These are phyloP conservation scores for Manacus vitellinus DNA, from an alignment of 2,113 vertebrate genomes.

Conservation along the genomic window DNA sequence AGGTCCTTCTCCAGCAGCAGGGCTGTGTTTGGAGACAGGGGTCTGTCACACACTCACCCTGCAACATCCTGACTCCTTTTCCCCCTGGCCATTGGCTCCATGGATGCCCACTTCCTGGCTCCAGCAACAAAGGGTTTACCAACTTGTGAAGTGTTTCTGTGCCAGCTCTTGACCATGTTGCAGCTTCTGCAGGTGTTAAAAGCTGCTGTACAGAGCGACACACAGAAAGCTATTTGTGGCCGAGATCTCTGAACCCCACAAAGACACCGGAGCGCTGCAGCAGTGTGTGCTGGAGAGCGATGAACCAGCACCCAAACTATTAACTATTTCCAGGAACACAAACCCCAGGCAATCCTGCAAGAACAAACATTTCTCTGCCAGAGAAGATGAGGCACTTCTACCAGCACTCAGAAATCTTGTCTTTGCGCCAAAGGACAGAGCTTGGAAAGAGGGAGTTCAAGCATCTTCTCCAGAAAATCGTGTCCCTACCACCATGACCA, in stretches of 20 bases:
- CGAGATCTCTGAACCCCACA: neutral
- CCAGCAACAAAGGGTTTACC: neutral
- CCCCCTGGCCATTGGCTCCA: rapidly evolving
- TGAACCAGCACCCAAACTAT: neutral
- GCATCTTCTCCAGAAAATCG: neutral
- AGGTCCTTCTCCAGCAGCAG: neutral
- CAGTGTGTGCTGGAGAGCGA: rapidly evolving
- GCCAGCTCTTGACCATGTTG: neutral
- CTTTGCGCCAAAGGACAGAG: neutral
- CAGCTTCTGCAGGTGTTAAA: neutral
- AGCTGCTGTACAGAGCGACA: rapidly evolving
- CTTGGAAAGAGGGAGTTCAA: neutral
- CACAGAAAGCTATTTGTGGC: neutral
- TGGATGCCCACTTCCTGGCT: rapidly evolving
- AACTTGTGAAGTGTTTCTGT: neutral
- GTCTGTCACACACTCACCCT: rapidly evolving
- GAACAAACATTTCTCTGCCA: neutral
- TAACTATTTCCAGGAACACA: neutral
- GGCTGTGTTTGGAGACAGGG: neutral
- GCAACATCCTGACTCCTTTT: neutral
- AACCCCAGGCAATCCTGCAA: neutral
- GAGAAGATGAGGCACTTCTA: neutral
- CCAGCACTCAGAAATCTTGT: neutral
- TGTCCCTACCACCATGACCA: rapidly evolving
- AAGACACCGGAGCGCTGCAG: rapidly evolving